Base-by-base conservation (phyloP, 2,797 vertebrate species). In the Microcaecilia unicolor region DNA sequence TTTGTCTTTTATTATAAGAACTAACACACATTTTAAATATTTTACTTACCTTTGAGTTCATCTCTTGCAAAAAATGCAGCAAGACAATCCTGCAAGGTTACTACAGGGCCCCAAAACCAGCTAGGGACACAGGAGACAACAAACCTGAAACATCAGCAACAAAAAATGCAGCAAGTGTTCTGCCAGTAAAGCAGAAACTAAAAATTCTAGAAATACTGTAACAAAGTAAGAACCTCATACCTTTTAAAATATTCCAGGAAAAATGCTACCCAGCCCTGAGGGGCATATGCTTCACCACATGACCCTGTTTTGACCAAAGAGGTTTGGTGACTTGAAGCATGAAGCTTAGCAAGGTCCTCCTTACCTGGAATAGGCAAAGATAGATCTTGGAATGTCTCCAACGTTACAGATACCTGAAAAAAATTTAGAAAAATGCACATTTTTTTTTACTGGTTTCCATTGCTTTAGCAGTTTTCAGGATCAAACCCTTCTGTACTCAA, bases 91-190 rank as follows among this genome's bases (percentile, higher is more conserved):
- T 99, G 95, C 75, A 99, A 84, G 16, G 93, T 98, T 58, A 99
- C 96, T 62, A 95, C 87, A 28, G 96, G 96, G 55, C 96, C 96
- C 96, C 96, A 99, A 84, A 98, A 97, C 96, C 96, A 99, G 74
- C 94, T 99, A 67, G 55, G 71, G 64, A 76, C 70, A 75, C 70
- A 78, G 49, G 75, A 81, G 70, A 79, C 72, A 77, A 74, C 72
- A 86, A 80, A 80, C 67, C 70, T 78, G 76, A 79, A 81, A 80
- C 54, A 75, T 79, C 64, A 78, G 76, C 62, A 67, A 73, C 44
- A 46, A 67, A 56, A 35, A 58, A 33, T 17, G 31, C 45, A 65
- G 58, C 63, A 64, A 68, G 54, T 70, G 48, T 54, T 68, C 78
- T 78, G 73, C 74, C 44, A 53, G 37, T 68, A 73, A 3, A 72